A percentile compares a stretch with the other conserved stretches of the same genome.
phyloP scores from a whole-genome alignment of 2,888 invertebrate genomes.

The Chloroclystis v-ata region DNA sequence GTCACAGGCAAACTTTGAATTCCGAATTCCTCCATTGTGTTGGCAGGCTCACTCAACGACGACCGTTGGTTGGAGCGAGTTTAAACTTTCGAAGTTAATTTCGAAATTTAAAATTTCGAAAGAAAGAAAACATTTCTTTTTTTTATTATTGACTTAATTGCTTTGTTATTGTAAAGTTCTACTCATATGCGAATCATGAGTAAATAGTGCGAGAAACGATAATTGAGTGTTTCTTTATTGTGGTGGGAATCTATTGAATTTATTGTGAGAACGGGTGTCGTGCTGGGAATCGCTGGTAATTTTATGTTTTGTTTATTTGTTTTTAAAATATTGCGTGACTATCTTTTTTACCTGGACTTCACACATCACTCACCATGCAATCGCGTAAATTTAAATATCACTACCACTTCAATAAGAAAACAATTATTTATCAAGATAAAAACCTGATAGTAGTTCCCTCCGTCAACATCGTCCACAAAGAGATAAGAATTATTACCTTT shows the following conservation, averaged over 20 bases:
- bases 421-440: no score
- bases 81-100: conserved; percentile 14
- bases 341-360: not conserved
- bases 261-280: conserved; percentile 1
- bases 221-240: conserved; percentile 13
- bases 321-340: not conserved
- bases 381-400: no score
- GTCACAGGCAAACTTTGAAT: conserved; percentile 23
- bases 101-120: not conserved
- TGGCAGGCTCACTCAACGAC: conserved; percentile 22
- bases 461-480: no score
- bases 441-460: no score
- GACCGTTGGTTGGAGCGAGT: conserved; percentile 20
- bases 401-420: no score
- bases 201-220: conserved; percentile 13
- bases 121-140: no score
- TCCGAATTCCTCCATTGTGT: conserved; percentile 23
- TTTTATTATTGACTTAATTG: no score
- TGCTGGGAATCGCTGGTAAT: conserved; percentile 3
- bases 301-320: not conserved
- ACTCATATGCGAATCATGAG: not conserved
- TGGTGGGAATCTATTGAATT: conserved; percentile 14
- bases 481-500: no score
- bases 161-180: no score
- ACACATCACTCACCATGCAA: no score